A percentile compares a stretch with the other conserved stretches of the same genome.
Evolutionary conservation across 2,888 invertebrate genomes (phyloP).

Genomic region (Drosophila ustulata): DNA sequence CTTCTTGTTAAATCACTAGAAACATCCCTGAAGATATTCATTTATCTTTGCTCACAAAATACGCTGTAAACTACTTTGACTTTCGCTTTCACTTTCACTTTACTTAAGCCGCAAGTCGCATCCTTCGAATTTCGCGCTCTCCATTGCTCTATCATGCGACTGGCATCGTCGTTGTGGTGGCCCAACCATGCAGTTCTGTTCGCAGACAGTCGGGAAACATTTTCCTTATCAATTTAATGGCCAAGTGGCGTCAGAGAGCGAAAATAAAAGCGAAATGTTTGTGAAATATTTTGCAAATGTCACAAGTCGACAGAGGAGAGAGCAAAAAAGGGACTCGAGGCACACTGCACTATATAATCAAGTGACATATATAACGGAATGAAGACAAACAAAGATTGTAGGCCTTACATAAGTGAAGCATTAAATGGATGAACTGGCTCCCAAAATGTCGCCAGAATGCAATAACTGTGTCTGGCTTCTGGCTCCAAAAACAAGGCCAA

Average conservation of each 20-base stretch:
- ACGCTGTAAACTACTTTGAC: conserved; percentile 10
- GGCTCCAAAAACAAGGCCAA: conserved; percentile 63
- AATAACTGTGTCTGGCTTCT: conserved; percentile 70
- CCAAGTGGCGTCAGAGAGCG: conserved; percentile 75
- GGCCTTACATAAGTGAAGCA: conserved; percentile 39
- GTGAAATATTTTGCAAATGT: conserved; percentile 53
- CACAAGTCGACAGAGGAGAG: conserved; percentile 57
- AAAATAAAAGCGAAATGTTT: conserved; percentile 16
- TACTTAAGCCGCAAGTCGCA: not conserved
- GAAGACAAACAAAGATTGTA: conserved; percentile 4
- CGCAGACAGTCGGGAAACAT: conserved; percentile 48
- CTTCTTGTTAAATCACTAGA: not conserved
- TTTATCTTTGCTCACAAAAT: not conserved
- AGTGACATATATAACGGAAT: conserved; percentile 15
- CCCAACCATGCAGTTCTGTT: conserved; percentile 59
- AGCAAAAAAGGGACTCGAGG: conserved; percentile 43
- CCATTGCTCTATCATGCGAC: conserved; percentile 44
- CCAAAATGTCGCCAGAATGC: conserved; percentile 70
- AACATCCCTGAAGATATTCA: not conserved
- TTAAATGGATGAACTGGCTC: conserved; percentile 43
- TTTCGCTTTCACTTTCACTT: conserved; percentile 12
- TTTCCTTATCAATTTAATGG: conserved; percentile 82
- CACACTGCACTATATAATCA: conserved; percentile 54
- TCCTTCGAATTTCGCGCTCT: conserved; percentile 7
- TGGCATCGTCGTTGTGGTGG: conserved; percentile 56